phyloP scores from a whole-genome alignment of 2,888 invertebrate genomes.

The Lycia hirtaria region DNA sequence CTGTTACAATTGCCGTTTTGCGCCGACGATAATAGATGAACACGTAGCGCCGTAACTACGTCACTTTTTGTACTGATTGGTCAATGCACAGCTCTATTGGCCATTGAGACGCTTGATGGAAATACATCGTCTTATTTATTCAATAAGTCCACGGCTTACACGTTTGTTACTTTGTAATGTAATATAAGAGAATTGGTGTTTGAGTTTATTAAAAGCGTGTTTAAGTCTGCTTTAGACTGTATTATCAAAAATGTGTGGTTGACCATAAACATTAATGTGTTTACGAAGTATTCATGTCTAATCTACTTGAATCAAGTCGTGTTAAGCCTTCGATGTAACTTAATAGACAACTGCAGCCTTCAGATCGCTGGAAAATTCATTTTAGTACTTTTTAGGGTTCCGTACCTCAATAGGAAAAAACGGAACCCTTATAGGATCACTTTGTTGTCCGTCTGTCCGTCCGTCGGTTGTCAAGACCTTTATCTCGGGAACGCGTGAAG shows the following conservation, averaged over 20 bases:
- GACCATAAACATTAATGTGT: neutral
- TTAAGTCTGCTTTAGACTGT: neutral
- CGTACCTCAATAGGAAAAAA: no score
- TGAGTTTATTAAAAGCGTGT: conserved; percentile 8
- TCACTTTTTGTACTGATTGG: conserved; percentile 28
- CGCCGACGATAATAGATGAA: conserved; percentile 29
- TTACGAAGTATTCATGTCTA: neutral
- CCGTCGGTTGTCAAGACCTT: no score
- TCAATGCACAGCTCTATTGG: conserved; percentile 11
- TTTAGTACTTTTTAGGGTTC: no score
- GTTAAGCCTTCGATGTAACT: no score
- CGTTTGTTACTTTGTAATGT: conserved; percentile 1
- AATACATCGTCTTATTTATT: conserved; percentile 10
- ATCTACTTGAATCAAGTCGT: neutral
- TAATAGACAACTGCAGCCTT: no score
- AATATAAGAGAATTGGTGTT: conserved; percentile 4
- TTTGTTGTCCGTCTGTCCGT: no score
- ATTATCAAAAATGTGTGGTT: neutral
- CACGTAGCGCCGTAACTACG: conserved; percentile 25
- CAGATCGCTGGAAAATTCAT: no score
- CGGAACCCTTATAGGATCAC: no score
- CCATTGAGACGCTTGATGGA: conserved; percentile 10
- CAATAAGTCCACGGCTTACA: neutral
- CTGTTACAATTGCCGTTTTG: conserved; percentile 32
- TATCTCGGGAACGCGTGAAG: no score